Evolutionary conservation across 2,113 vertebrate genomes (phyloP), one percentile per base, ranked within the genome.

Genomic region (Falcunculus frontatus): DNA sequence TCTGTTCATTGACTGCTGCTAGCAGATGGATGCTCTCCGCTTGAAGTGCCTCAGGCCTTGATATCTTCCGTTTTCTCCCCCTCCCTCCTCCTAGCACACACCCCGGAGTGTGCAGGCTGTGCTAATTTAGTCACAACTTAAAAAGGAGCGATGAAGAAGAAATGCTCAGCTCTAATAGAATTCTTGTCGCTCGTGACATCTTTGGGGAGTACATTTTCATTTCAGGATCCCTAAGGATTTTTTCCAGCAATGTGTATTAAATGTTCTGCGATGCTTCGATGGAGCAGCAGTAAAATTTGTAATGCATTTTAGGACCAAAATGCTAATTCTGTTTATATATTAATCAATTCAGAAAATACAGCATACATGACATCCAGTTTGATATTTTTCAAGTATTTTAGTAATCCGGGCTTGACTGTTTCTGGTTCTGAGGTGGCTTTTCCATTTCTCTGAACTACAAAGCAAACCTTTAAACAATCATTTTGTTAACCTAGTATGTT

Each of bases 1-100:
- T 93, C 93, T 95, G 93, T 94, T 97, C 94, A 72, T 93, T 96
- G 96, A 88, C 95, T 96, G 84, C 76, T 94, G 93, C 86, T 82
- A 87, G 90, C 96, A 97, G 96, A 96, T 95, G 93, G 90, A 92
- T 95, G 83, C 92, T 92, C 85, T 94, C 91, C 23, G 83, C 91
- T 94, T 95, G 91, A 92, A 90, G 92, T 95, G 88, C 91, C 91
- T 89, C 90, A 72, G 94, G 94, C 92, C 89, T 68, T 89, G 72
- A 41, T 73, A 84, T 93, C 86, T 96, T 95, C 89, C 25, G 52
- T 77, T 87, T 87, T 76, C 74, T 73, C 84, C 75, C 63, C 56
- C 49, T 81, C 65, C 64, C 70, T 89, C 91, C 84, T 82, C 91
- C 81, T 82, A 89, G 91, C 84, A 65, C 87, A 87, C 93, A 80